These are phyloP conservation scores for Papilio elwesi DNA, from an alignment of 2,888 invertebrate species.

Conservation along the genomic window DNA sequence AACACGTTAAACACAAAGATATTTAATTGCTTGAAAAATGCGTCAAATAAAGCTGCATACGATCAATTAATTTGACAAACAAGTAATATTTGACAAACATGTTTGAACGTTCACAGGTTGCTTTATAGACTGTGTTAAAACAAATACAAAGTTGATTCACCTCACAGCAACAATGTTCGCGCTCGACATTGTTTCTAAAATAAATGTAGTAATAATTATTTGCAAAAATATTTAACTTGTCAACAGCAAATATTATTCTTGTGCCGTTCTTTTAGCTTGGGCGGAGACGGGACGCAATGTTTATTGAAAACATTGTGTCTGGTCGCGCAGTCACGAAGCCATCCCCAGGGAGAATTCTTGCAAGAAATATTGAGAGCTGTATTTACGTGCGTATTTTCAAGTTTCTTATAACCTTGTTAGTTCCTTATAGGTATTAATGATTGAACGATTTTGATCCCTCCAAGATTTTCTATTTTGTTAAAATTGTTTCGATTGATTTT, in stretches of 20 bases:
- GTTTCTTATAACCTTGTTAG: neutral
- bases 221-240: conserved; percentile 30
- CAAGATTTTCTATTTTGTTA: too few species aligned
- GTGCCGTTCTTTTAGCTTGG: conserved; percentile 68
- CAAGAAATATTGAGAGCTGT: conserved; percentile 87
- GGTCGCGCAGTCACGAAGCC: conserved; percentile 78
- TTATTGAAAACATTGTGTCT: conserved; percentile 87
- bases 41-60: too few species aligned
- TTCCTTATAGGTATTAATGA: neutral
- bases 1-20: too few species aligned
- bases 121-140: neutral
- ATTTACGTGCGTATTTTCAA: conserved; percentile 84
- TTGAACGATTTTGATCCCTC: too few species aligned
- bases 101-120: too few species aligned
- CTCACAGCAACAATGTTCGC: neutral
- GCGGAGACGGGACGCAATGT: conserved; percentile 84
- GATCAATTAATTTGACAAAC: too few species aligned
- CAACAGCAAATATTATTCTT: conserved; percentile 41
- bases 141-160: neutral
- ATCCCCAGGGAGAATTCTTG: conserved; percentile 83
- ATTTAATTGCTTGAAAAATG: too few species aligned
- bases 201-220: conserved; percentile 26
- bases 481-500: too few species aligned
- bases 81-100: too few species aligned
- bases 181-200: conserved; percentile 4